Evolutionary conservation across 2,113 vertebrate species (phyloP).

Genomic region (Elachura formosa): DNA sequence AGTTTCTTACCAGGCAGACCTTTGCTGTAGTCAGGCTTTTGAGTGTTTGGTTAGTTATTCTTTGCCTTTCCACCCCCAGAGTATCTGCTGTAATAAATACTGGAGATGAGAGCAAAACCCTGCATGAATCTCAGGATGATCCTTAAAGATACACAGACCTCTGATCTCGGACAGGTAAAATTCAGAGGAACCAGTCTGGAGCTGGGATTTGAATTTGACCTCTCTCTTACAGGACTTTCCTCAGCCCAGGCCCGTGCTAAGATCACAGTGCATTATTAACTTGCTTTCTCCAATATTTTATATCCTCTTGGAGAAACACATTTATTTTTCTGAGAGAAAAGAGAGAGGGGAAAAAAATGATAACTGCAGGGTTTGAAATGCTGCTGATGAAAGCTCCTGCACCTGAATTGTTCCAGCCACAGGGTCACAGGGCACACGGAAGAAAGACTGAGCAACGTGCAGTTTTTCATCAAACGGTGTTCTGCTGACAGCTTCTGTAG

Average conservation of each 20-base stretch:
- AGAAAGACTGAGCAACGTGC: not conserved
- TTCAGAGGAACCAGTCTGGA: not conserved
- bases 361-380: not conserved
- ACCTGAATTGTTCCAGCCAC: not conserved
- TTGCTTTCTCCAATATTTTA: not conserved
- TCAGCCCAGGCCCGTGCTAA: not conserved
- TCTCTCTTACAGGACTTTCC: not conserved
- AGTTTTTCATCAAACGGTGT: not conserved
- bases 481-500: not conserved
- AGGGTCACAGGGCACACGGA: not conserved
- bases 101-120: not conserved
- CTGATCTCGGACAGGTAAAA: not conserved
- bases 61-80: not conserved
- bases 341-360: too few species aligned
- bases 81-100: not conserved
- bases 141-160: not conserved
- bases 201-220: not conserved
- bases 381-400: not conserved
- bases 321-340: accelerated
- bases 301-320: not conserved
- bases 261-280: not conserved
- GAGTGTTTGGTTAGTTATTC: not conserved
- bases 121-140: not conserved
- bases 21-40: not conserved
- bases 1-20: not conserved